Percentiles rank a stretch among this genome's conserved stretches.
Evolutionary conservation across 2,113 vertebrate genomes (phyloP).

Genomic region (Numida meleagris): DNA sequence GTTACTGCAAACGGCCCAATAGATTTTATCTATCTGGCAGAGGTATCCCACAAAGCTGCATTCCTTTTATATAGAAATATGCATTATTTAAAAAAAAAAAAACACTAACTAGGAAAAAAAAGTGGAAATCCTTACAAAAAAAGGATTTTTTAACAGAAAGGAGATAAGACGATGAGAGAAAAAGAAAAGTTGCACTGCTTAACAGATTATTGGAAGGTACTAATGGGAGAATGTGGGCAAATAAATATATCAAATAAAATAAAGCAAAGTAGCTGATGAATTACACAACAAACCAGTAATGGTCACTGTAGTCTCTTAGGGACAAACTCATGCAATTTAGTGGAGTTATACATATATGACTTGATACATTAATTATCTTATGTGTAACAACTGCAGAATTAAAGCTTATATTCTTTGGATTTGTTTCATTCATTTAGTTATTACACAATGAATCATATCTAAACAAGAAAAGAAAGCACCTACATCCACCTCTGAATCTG

Average conservation of each 20-base stretch:
- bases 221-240: neutral
- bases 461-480: neutral
- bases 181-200: neutral
- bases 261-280: neutral
- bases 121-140: neutral
- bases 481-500: neutral
- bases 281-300: neutral
- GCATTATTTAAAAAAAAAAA: neutral
- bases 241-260: neutral
- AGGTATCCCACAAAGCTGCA: neutral
- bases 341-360: neutral
- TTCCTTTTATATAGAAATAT: neutral
- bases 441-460: neutral
- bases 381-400: neutral
- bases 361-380: neutral
- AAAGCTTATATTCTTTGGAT: neutral
- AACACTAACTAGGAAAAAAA: neutral
- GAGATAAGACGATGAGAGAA: neutral
- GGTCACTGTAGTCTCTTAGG: neutral
- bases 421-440: neutral
- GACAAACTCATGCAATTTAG: neutral
- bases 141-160: neutral
- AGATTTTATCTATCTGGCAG: neutral
- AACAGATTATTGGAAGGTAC: neutral
- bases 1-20: neutral